These are phyloP conservation scores for Sitophilus oryzae DNA, from an alignment of 1,140 invertebrate genomes.

Conservation along the genomic window DNA sequence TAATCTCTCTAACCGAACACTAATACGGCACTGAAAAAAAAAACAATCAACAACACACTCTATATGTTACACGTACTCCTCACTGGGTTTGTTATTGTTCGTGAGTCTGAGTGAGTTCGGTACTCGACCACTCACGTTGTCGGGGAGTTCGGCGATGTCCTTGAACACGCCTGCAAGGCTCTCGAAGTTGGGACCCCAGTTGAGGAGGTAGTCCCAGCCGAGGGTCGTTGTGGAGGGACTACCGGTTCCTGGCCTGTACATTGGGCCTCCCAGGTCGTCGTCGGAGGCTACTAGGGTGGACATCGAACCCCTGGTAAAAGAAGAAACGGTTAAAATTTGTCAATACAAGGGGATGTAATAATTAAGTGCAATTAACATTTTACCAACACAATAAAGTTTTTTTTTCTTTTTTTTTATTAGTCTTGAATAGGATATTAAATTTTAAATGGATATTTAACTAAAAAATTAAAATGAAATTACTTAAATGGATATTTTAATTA, in stretches of 20 bases:
- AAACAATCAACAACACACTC: slow-evolving; percentile 2
- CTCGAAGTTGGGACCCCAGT: slow-evolving; percentile 95
- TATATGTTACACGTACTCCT: slow-evolving; percentile 72
- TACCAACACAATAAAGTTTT: no score
- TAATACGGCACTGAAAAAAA: slow-evolving; percentile 22
- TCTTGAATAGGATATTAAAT: no score
- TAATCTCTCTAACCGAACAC: no score
- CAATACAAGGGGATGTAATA: no score
- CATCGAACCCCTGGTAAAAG: slow-evolving; percentile 64
- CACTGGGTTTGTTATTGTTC: slow-evolving; percentile 57
- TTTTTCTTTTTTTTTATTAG: no score
- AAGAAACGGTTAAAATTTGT: no score
- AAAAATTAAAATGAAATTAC: no score
- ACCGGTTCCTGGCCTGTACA: slow-evolving; percentile 71
- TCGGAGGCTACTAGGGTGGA: slow-evolving; percentile 89
- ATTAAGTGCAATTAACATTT: no score
- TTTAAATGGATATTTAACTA: no score
- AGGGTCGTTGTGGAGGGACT: slow-evolving; percentile 66
- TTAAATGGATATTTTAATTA: no score
- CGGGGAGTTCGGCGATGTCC: slow-evolving; percentile 90
- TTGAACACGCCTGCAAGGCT: slow-evolving; percentile 92
- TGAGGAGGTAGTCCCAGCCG: slow-evolving; percentile 89
- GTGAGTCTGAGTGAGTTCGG: slow-evolving; percentile 60
- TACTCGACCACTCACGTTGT: slow-evolving; percentile 61
- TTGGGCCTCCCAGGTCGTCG: slow-evolving; percentile 71